These are phyloP conservation scores for Acanthococcus lagerstroemiae DNA, from an alignment of 2,888 invertebrate species.

Conservation along the genomic window DNA sequence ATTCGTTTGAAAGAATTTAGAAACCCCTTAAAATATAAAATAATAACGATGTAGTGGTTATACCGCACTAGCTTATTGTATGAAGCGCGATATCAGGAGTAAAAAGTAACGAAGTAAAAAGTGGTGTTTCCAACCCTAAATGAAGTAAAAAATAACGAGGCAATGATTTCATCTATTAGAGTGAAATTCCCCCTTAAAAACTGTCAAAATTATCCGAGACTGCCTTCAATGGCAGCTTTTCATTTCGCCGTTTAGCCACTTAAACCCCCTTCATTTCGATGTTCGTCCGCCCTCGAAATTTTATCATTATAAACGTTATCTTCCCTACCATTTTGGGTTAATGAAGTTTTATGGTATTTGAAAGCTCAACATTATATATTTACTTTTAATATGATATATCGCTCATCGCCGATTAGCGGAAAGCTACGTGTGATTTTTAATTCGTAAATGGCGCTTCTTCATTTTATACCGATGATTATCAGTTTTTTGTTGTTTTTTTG, in stretches of 20 bases:
- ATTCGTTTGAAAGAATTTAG: no score
- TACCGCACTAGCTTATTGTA: no score
- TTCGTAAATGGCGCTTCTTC: no score
- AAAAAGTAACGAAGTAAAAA: constrained; percentile 26
- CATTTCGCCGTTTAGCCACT: constrained; percentile 22
- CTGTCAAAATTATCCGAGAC: constrained; percentile 20
- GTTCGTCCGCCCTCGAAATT: constrained; percentile 4
- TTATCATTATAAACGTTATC: constrained; percentile 19
- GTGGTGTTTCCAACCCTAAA: constrained; percentile 26
- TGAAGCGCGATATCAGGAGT: background rate
- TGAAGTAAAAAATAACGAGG: constrained; percentile 25
- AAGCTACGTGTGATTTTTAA: no score
- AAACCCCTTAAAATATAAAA: no score
- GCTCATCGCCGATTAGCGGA: background rate
- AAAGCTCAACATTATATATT: constrained; percentile 3
- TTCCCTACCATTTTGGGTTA: constrained; percentile 15
- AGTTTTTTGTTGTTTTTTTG: no score
- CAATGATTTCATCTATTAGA: constrained; percentile 28
- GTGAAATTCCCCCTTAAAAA: constrained; percentile 15
- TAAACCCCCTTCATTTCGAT: constrained; percentile 15
- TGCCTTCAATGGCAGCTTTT: constrained; percentile 21
- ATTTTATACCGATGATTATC: no score
- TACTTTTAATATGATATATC: background rate
- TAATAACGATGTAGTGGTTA: no score
- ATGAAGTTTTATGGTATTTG: constrained; percentile 26